Evolutionary conservation across 2,888 invertebrate genomes (phyloP), one percentile per base, ranked within the genome.

Genomic region (Mechanitis mazaeus): DNA sequence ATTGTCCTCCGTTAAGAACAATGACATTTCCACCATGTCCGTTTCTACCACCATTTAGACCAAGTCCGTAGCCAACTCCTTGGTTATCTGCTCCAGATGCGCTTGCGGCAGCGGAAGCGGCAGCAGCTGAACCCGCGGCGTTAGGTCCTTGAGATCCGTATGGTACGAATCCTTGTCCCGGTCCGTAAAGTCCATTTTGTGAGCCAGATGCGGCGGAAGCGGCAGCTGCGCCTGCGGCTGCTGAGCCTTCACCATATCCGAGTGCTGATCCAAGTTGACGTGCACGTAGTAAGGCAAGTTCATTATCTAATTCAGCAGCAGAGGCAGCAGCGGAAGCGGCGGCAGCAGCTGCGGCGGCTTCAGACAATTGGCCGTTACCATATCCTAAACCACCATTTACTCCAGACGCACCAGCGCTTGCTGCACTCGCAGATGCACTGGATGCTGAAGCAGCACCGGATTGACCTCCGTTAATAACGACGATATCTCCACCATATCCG

Each of bases 401-500:
- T 50, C 50, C 50, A 9, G 50, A 50, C 3, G 50, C 20, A 50
- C 28, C 5, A 50, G 50, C 50, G 28, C 50, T 50, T 20, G 50
- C 28, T 50, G 50, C 50, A 28, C 50, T 50, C 9, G 28, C 50
- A 50, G 20, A 20, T 50, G 50, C 20, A 31, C 20, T 20, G 2
- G 50, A 50, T 2, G 20, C 3, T 2, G 50, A 50, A 20, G 28
- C 50, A 20, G 50, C 50, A 1, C 50, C 50, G 9, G 50, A 50
- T 50, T 20, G 31, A 9, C 50, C 50, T 28, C 5, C 50, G 6
- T 50, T 50, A 31, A 50, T 50, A 6, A 50, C 50, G 50, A 50
- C 50, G 50, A 50, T 28, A 3, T 50, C 3, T 7, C 65, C 63
- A 12, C 69, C 63, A n/a, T 66, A 56, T 20, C 66, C 55, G 56